Evolutionary conservation across 2,888 invertebrate genomes (phyloP).

Genomic region (Phengaris alcon): DNA sequence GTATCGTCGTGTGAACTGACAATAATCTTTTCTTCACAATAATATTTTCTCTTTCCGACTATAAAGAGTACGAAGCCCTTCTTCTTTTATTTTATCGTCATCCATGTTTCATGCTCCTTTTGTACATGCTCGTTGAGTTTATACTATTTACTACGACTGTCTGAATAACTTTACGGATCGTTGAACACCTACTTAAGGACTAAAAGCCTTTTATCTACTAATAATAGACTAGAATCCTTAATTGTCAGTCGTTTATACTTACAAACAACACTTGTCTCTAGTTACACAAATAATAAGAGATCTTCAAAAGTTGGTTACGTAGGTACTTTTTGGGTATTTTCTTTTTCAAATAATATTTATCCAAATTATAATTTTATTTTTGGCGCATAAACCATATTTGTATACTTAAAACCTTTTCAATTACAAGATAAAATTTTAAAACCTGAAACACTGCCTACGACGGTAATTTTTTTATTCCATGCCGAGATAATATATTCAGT

Average conservation of each 20-base stretch:
- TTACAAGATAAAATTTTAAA: neutral
- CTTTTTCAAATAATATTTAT: no score
- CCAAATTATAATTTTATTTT: no score
- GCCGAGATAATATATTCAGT: neutral
- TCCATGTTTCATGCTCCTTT: neutral
- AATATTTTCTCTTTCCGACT: neutral
- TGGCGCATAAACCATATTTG: neutral
- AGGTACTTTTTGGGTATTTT: no score
- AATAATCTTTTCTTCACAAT: no score
- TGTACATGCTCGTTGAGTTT: neutral
- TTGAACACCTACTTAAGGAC: neutral
- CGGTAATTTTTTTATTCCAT: neutral
- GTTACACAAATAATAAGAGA: no score
- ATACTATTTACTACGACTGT: neutral
- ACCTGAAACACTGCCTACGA: neutral
- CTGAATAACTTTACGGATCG: slow-evolving; percentile 1
- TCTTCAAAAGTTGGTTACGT: no score
- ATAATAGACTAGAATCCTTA: neutral
- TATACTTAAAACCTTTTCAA: neutral
- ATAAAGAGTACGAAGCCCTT: neutral
- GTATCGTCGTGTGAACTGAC: no score
- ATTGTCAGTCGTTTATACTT: neutral
- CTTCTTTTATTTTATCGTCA: neutral
- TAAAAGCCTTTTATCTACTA: slow-evolving; percentile 5
- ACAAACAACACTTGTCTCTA: no score